Base-by-base conservation (phyloP, 2,797 vertebrate species). In the Acrocephalus scirpaceus region DNA sequence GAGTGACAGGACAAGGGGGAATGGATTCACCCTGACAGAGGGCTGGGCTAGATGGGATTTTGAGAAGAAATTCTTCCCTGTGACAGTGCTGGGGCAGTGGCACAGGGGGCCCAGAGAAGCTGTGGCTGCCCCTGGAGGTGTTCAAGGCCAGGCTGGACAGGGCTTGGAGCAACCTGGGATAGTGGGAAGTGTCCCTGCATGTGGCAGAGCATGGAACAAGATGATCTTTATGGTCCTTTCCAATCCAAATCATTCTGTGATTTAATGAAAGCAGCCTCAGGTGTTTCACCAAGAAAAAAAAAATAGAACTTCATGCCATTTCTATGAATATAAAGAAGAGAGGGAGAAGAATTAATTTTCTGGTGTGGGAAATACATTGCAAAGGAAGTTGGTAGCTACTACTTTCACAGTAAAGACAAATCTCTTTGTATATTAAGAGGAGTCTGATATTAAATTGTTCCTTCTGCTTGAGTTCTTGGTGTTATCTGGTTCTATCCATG, bases 71-170 rank as follows among this genome's bases (percentile, higher is more conserved):
- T 25, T 32, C 1, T 20, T 34, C 13, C 6, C 22, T 53, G 22
- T 17, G 34, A 60, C 8, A 10, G 10, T 15, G 20, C 1, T 0
- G 7, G 47, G n/a, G 2, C 1, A 9, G 29, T 70, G 57, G 32
- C 50, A 70, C 42, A 44, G 18, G 18, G 1, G 21, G 4, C 2
- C 14, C n/a, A 71, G 45, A 66, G 60, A 5, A 27, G 9, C 66
- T 77, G 45, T 60, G 58, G 26, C n/a, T 90, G 15, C 15, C 3
- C 25, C 34, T 80, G 40, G 18, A 5, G 40, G 5, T 34, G 11
- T 11, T 5, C 22, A 27, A 36, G 2, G 3, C 10, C 11, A 29
- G 21, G 25, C 0, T 84, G 21, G 40, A 72, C 0, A 0, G 15
- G 58, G 2, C 21, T 65, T 40, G 13, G 45, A 47, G 16, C 14